phyloP scores from a whole-genome alignment of 35 echinoderm and acorn worm species.

The Patiria miniata region DNA sequence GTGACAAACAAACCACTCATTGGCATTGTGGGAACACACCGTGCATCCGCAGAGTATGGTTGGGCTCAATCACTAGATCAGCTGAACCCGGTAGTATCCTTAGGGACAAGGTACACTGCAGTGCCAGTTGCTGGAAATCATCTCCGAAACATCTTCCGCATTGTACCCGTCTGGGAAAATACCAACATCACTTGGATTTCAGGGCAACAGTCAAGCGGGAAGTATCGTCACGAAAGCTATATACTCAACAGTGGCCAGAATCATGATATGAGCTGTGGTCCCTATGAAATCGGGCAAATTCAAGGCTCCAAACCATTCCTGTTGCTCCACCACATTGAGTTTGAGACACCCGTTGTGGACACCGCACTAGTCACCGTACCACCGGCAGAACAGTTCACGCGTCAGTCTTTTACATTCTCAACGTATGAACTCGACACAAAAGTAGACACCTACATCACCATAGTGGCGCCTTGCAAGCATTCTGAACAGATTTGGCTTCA shows the following conservation, averaged over 20 bases:
- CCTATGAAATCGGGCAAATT: not conserved
- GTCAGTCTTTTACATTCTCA: conserved; percentile 11
- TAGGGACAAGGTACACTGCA: not conserved
- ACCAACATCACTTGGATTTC: not conserved
- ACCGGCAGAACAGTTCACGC: conserved; percentile 44
- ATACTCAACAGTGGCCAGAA: not conserved
- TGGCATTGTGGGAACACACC: not conserved
- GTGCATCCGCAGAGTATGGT: not conserved
- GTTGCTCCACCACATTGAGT: not conserved
- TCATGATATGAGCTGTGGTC: not conserved
- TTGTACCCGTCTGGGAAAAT: not conserved
- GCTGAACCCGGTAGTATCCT: not conserved
- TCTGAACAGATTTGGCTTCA: not conserved
- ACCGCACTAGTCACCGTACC: conserved; percentile 28
- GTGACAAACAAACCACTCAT: not conserved
- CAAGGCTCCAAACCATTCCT: not conserved
- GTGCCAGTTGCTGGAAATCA: not conserved
- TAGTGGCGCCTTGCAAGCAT: conserved; percentile 25
- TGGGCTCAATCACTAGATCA: not conserved
- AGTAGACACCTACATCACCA: not conserved
- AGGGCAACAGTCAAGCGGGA: not conserved
- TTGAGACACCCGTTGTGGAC: not conserved
- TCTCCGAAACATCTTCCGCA: not conserved
- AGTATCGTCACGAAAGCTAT: not conserved
- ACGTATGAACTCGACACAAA: not conserved